Base-by-base conservation (phyloP, 2,888 invertebrate species). In the Mantis religiosa region DNA sequence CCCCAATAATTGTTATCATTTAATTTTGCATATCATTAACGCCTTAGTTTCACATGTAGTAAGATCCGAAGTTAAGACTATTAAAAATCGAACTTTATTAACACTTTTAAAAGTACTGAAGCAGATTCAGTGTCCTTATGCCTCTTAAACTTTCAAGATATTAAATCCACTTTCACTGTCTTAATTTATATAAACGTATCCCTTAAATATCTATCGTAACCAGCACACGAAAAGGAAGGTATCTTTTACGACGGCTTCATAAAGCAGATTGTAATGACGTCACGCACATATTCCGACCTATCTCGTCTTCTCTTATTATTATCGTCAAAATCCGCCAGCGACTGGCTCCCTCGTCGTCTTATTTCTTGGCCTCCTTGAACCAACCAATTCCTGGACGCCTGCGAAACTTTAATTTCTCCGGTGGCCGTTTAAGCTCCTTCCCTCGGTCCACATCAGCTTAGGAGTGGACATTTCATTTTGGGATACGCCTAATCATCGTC, bases 391-490 rank as follows among this genome's bases (percentile, higher is more conserved):
- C 34, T 71, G 54, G 25, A 82, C 81, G 89, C 87, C 89, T 87
- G 87, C 87, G 34, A 82, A 82, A 87, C 82, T 90, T 90, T 90
- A 89, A 89, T 90, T 90, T 89, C 89, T 89, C 85, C 71, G 89
- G 82, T 83, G 84, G 83, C 85, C 88, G 88, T 88, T 88, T 88
- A 85, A 85, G 82, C 87, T 82, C 83, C 30, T 41, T 28, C 71
- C 89, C 87, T 28, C 85, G 83, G 30, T 30, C 34, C 54, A 54
- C 85, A 85, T 85, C 85, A 85, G 85, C 81, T 87, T 82, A 82
- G 34, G 87, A 87, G 90, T 90, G 91, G 91, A 91, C 91, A 91
- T 91, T 92, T 91, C 91, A 91, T 91, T 91, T 91, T 90, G 90
- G 89, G 90, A 90, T 89, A 89, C 90, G 91, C 91, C 91, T 92